Conservation (phyloP, 2,113 vertebrate species). For the Formicarius rufipectus region DNA sequence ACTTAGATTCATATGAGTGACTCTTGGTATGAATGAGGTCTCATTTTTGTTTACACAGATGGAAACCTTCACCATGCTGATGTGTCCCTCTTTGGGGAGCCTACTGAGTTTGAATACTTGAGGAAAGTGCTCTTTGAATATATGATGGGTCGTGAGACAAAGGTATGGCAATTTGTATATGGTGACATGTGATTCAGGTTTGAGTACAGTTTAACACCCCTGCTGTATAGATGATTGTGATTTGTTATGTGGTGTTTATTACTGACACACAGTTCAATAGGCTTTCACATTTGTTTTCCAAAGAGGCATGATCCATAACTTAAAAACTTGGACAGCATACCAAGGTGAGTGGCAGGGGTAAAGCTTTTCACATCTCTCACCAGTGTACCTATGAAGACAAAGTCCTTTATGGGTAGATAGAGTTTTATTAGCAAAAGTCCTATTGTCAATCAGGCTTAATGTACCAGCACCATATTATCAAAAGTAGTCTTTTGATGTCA, state of each 20-base stretch:
- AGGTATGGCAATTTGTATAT: slow-evolving; percentile 75
- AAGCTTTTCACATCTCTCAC: neutral
- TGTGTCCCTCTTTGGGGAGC: slow-evolving; percentile 78
- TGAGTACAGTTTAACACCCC: neutral
- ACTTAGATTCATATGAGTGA: neutral
- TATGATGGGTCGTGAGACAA: slow-evolving; percentile 99
- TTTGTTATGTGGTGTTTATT: neutral
- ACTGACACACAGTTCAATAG: neutral
- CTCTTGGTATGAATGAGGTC: neutral
- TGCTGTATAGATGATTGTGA: neutral
- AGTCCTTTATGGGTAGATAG: neutral
- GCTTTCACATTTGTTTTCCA: neutral
- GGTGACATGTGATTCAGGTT: neutral
- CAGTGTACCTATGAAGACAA: neutral
- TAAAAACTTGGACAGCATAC: neutral
- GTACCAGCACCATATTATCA: neutral
- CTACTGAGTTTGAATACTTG: slow-evolving; percentile 95
- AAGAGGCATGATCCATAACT: neutral
- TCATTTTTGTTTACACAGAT: slow-evolving; percentile 74
- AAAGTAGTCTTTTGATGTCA: neutral
- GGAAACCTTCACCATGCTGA: slow-evolving; percentile 77
- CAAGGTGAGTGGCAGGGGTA: neutral
- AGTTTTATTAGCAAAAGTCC: neutral
- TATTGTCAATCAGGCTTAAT: neutral
- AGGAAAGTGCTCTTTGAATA: slow-evolving; percentile 97